These are phyloP conservation scores for Genyomyrus donnyi DNA, from an alignment of 2,113 vertebrate species.

Conservation along the genomic window DNA sequence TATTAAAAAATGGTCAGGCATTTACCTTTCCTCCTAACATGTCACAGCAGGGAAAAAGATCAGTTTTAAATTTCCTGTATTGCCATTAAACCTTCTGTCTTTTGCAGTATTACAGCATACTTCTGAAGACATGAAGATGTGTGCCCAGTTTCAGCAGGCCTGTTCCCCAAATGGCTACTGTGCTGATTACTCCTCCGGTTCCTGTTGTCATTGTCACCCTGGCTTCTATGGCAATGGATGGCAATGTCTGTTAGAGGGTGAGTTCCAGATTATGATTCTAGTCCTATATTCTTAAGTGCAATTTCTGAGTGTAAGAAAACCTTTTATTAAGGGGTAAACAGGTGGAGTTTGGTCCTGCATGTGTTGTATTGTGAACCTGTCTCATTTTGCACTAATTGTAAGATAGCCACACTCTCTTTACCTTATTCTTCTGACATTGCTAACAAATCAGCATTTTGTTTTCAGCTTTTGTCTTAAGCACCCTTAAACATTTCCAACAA, in stretches of 20 bases:
- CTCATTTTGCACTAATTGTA: neutral
- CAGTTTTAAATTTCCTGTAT: neutral
- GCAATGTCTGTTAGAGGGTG: conserved; percentile 71
- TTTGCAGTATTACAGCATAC: conserved; percentile 1
- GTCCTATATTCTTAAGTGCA: neutral
- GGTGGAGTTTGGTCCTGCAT: neutral
- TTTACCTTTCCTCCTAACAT: neutral
- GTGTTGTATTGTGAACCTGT: neutral
- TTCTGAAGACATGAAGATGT: conserved; percentile 48
- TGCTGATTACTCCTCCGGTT: conserved; percentile 60
- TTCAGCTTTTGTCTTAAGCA: neutral
- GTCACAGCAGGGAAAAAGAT: neutral
- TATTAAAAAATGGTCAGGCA: neutral
- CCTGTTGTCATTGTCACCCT: conserved; percentile 71
- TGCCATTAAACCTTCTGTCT: neutral
- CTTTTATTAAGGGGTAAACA: neutral
- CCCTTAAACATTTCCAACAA: neutral
- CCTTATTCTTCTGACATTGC: neutral
- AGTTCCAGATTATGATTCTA: neutral
- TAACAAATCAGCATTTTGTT: too few species aligned
- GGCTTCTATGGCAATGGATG: conserved; percentile 66
- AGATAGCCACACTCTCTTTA: neutral
- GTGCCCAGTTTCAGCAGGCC: conserved; percentile 46
- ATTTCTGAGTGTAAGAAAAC: neutral
- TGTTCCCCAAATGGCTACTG: conserved; percentile 71